These are phyloP conservation scores for Oscheius sp. DNA, from an alignment of 2,888 invertebrate genomes.

Conservation along the genomic window DNA sequence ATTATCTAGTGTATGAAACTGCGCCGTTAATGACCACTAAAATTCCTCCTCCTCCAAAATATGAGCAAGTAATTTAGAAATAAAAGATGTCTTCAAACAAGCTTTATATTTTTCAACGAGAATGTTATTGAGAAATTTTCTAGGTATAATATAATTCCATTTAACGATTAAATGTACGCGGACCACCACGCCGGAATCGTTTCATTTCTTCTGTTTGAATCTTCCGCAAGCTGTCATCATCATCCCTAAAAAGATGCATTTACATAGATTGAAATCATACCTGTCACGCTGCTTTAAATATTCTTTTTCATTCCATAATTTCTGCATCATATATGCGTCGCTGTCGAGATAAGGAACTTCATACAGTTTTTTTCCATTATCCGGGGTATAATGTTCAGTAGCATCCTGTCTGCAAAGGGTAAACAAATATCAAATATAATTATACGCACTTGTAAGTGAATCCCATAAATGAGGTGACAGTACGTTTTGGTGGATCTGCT, in stretches of 20 bases:
- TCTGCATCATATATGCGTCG: conserved; percentile 72
- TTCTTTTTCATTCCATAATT: conserved; percentile 70
- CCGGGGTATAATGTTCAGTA: conserved; percentile 62
- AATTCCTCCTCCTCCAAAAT: conserved; percentile 42
- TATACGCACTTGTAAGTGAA: conserved; percentile 66
- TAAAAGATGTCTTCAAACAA: background rate
- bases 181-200: conserved; percentile 54
- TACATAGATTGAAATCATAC: conserved; percentile 9
- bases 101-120: background rate
- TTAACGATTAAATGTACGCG: conserved; percentile 53
- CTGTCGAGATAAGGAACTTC: conserved; percentile 71
- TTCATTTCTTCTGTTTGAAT: conserved; percentile 51
- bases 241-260: conserved; percentile 35
- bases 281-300: conserved; percentile 56
- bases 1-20: conserved; percentile 41
- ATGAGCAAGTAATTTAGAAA: conserved; percentile 49
- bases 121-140: background rate
- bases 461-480: conserved; percentile 69
- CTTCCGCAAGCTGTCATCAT: conserved; percentile 39
- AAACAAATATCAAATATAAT: background rate
- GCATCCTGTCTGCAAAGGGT: conserved; percentile 59
- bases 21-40: conserved; percentile 41
- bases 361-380: conserved; percentile 64
- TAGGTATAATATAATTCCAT: background rate
- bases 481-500: conserved; percentile 61